A percentile compares a stretch with the other conserved stretches of the same genome.
Conservation (phyloP, 1,140 invertebrate genomes). For the Cydia splendana region DNA sequence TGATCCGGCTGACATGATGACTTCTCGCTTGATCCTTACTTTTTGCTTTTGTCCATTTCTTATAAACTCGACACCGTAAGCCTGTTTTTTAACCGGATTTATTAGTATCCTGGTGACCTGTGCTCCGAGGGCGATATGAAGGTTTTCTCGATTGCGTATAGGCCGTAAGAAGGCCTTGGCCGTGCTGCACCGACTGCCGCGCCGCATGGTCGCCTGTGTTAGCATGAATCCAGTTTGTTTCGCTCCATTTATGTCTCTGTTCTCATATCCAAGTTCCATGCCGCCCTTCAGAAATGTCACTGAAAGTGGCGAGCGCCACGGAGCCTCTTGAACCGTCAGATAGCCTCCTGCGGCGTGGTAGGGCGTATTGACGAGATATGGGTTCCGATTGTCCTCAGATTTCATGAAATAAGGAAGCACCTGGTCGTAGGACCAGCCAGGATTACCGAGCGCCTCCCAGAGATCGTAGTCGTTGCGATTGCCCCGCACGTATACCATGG, state of each 20-base stretch:
- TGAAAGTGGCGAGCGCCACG: constrained; percentile 89
- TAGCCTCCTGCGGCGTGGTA: constrained; percentile 91
- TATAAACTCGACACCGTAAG: constrained; percentile 88
- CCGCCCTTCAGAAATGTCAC: constrained; percentile 91
- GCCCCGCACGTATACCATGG: constrained; percentile 97
- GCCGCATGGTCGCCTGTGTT: constrained; percentile 90
- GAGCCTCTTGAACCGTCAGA: constrained; percentile 90
- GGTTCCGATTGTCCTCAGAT: constrained; percentile 92
- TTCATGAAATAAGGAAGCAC: constrained; percentile 94
- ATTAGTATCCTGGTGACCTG: constrained; percentile 87
- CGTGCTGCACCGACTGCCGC: constrained; percentile 93
- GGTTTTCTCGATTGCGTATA: constrained; percentile 87
- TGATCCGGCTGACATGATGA: constrained; percentile 90
- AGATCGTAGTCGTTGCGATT: constrained; percentile 95
- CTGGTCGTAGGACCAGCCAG: constrained; percentile 94
- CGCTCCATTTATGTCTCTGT: constrained; percentile 90
- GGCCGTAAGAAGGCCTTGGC: constrained; percentile 93
- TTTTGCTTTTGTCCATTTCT: constrained; percentile 83
- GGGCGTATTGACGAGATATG: constrained; percentile 85
- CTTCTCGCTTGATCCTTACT: constrained; percentile 86
- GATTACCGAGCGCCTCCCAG: constrained; percentile 93
- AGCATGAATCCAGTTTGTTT: constrained; percentile 93
- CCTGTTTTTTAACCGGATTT: constrained; percentile 83
- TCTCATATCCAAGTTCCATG: constrained; percentile 88
- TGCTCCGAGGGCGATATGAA: constrained; percentile 90